Conservation (phyloP, 2,113 vertebrate genomes). For the Calidris pygmaea region DNA sequence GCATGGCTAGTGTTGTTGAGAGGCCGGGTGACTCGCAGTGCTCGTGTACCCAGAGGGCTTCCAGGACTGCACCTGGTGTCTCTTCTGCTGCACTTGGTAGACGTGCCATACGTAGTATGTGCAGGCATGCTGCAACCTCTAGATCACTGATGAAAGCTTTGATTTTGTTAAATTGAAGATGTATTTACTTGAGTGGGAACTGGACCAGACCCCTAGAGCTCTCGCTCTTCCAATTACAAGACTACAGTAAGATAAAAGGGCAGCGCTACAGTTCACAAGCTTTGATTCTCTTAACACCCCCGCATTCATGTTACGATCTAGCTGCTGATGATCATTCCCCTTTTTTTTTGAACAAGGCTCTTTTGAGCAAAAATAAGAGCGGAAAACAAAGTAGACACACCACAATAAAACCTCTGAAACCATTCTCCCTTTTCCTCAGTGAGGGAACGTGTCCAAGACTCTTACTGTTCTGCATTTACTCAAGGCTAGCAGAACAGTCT, state of each 20-base stretch:
- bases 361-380: neutral
- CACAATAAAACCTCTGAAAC: neutral
- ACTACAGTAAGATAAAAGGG: neutral
- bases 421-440: too few species aligned
- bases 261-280: neutral
- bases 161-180: neutral
- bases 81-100: neutral
- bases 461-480: neutral
- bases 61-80: neutral
- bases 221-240: rapidly evolving
- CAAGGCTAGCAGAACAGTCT: neutral
- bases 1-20: too few species aligned
- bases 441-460: neutral
- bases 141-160: neutral
- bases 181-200: neutral
- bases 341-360: neutral
- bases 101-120: neutral
- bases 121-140: neutral
- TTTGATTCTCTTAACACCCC: neutral
- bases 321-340: neutral
- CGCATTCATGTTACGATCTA: rapidly evolving
- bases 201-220: neutral
- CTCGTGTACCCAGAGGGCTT: neutral
- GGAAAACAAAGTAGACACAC: neutral
- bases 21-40: rapidly evolving